Evolutionary conservation across 2,797 vertebrate species (phyloP).

Genomic region (Phyllotis vaccarum): DNA sequence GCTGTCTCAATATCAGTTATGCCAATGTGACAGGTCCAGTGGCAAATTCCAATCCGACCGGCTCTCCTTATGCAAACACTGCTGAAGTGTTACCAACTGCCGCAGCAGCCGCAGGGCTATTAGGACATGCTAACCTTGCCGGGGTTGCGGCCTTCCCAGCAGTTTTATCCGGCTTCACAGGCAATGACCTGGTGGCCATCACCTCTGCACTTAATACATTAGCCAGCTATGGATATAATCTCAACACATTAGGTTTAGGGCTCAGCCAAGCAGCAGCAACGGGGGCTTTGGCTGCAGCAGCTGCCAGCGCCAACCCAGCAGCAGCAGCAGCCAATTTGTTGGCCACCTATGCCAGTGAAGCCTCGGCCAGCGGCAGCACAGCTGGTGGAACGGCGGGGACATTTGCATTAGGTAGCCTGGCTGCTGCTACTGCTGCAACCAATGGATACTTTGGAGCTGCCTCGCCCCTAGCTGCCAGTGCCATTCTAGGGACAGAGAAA

Average conservation of each 20-base stretch:
- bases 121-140: slow-evolving; percentile 94
- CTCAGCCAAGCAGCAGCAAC: slow-evolving; percentile 93
- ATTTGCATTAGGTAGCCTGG: slow-evolving; percentile 93
- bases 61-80: slow-evolving; percentile 95
- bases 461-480: slow-evolving; percentile 93
- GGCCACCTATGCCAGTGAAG: slow-evolving; percentile 94
- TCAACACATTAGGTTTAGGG: slow-evolving; percentile 93
- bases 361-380: slow-evolving; percentile 92
- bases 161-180: slow-evolving; percentile 93
- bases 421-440: slow-evolving; percentile 94
- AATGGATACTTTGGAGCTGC: slow-evolving; percentile 94
- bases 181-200: slow-evolving; percentile 94
- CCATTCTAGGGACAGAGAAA: slow-evolving; percentile 93
- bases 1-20: slow-evolving; percentile 95
- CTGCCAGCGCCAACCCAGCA: slow-evolving; percentile 93
- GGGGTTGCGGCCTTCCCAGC: slow-evolving; percentile 93
- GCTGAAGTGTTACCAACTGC: slow-evolving; percentile 94
- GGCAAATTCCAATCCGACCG: slow-evolving; percentile 94
- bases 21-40: slow-evolving; percentile 94
- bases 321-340: slow-evolving; percentile 93
- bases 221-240: slow-evolving; percentile 95
- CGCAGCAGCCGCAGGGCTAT: slow-evolving; percentile 92
- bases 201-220: slow-evolving; percentile 94
- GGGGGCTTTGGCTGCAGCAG: slow-evolving; percentile 93
- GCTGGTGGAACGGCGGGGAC: slow-evolving; percentile 92